Conservation (phyloP, 2,113 vertebrate genomes). For the Brachyhypopomus occidentalis region DNA sequence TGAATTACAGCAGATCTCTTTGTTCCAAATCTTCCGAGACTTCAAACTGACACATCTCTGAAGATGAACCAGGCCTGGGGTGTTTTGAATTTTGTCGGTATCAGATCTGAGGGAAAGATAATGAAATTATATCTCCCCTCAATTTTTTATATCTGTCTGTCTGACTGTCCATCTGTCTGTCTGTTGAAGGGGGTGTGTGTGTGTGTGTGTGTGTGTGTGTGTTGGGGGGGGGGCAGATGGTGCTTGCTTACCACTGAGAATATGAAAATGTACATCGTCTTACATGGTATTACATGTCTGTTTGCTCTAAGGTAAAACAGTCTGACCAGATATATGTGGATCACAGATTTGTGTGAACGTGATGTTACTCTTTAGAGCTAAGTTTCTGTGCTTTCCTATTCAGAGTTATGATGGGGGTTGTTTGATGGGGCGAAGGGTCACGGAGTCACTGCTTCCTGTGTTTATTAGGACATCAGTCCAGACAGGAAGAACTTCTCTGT, state of each 20-base stretch:
- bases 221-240: no score
- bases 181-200: constrained; percentile 1
- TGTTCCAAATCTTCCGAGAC: constrained; percentile 13
- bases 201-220: not conserved
- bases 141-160: constrained; percentile 16
- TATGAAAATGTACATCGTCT: no score
- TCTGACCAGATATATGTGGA: no score
- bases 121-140: constrained; percentile 35
- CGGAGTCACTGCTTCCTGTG: constrained; percentile 26
- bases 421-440: constrained; percentile 13
- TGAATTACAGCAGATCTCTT: constrained; percentile 30
- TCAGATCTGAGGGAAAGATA: constrained; percentile 40
- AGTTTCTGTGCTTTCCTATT: constrained; percentile 23
- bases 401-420: constrained; percentile 17
- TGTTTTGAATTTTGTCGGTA: constrained; percentile 45
- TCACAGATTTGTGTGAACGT: not conserved
- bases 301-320: no score
- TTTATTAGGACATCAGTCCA: constrained; percentile 30
- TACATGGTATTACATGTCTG: no score
- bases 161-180: constrained; percentile 22
- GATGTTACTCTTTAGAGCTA: not conserved
- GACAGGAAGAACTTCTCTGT: constrained; percentile 23
- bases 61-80: constrained; percentile 36
- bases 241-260: no score
- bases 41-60: constrained; percentile 22